Percentiles rank a stretch among this genome's conserved stretches.
Evolutionary conservation across 2,797 vertebrate genomes (phyloP).

Genomic region (Chloroceryle inda): DNA sequence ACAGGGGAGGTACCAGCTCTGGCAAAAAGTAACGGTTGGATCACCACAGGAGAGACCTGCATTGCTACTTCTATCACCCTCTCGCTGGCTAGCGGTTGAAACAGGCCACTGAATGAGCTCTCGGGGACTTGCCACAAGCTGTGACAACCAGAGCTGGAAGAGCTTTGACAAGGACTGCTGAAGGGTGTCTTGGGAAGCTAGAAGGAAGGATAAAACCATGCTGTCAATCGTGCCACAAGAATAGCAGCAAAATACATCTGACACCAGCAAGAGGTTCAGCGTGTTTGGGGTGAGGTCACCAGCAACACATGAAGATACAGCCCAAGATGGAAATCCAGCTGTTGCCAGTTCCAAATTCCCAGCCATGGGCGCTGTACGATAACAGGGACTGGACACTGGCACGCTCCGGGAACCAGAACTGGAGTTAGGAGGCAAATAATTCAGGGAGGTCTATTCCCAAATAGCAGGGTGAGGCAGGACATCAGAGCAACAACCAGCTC

Average conservation of each 20-base stretch:
- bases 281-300: background rate
- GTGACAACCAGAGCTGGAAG: background rate
- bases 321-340: background rate
- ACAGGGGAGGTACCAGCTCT: background rate
- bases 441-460: background rate
- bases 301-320: background rate
- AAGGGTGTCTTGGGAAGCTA: background rate
- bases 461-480: background rate
- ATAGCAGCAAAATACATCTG: background rate
- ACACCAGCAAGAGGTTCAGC: background rate
- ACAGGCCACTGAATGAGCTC: background rate
- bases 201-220: background rate
- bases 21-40: background rate
- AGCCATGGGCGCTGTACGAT: background rate
- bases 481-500: background rate
- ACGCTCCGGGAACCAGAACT: background rate
- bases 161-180: background rate
- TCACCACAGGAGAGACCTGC: background rate
- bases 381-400: background rate
- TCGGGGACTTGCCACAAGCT: background rate
- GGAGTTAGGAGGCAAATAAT: background rate
- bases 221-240: background rate
- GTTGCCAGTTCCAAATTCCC: background rate
- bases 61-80: background rate
- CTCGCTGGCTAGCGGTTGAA: background rate